Evolutionary conservation across 2,888 invertebrate species (phyloP).

Genomic region (Amaurobius ferox): DNA sequence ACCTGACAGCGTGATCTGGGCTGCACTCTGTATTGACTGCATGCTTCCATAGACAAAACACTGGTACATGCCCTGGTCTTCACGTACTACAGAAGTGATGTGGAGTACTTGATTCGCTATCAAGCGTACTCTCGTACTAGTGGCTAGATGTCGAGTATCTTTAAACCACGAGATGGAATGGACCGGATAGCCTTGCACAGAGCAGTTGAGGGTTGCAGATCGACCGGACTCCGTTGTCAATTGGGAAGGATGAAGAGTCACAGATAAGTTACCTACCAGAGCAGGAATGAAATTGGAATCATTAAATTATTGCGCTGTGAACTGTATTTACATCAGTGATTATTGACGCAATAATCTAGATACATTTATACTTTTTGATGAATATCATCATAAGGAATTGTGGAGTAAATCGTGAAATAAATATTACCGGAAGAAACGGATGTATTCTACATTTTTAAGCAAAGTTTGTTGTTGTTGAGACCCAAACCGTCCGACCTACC

Average conservation of each 20-base stretch:
- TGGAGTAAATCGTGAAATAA: too few relatives aligned
- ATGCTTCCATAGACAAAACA: constrained; percentile 90
- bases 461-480: too few relatives aligned
- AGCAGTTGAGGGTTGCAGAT: constrained; percentile 90
- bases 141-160: constrained; percentile 83
- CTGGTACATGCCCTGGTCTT: constrained; percentile 94
- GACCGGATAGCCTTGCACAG: constrained; percentile 89
- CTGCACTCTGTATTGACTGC: constrained; percentile 89
- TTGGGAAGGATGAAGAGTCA: constrained; percentile 52
- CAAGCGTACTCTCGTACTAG: constrained; percentile 74
- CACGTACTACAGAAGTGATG: constrained; percentile 84
- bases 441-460: too few relatives aligned
- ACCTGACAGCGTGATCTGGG: constrained; percentile 87
- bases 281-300: too few relatives aligned
- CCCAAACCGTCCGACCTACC: too few relatives aligned
- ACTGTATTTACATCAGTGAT: too few relatives aligned
- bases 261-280: constrained; percentile 55
- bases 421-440: too few relatives aligned
- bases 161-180: constrained; percentile 88
- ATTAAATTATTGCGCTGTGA: too few relatives aligned
- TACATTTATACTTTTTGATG: too few relatives aligned
- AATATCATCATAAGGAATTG: too few relatives aligned
- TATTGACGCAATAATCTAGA: too few relatives aligned
- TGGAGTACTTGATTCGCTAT: constrained; percentile 76
- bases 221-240: constrained; percentile 86